Base-by-base conservation (phyloP, 1,140 invertebrate species). In the Pygmarrhopalites habei region DNA sequence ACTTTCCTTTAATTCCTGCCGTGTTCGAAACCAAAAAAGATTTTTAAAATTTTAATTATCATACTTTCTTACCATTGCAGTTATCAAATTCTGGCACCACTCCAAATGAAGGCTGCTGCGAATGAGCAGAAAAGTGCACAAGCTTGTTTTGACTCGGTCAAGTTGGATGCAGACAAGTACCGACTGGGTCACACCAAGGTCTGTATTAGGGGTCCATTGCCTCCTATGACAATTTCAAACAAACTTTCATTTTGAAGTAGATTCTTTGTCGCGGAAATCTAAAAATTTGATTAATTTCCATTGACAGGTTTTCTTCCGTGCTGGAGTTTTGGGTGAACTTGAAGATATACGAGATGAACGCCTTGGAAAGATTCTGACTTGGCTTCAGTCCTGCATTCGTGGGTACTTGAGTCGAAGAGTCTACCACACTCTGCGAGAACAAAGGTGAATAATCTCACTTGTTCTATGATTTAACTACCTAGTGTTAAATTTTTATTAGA, bases 271-370 rank as follows among this genome's bases (percentile, higher is more conserved):
- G n/a, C n/a, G n/a, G n/a, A n/a, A n/a, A n/a, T 5, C 19, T n/a
- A 21, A 41, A 14, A 10, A n/a, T 7, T 15, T 95, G n/a, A n/a
- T n/a, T n/a, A n/a, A 91, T n/a, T n/a, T n/a, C n/a, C n/a, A n/a
- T n/a, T n/a, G n/a, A n/a, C n/a, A n/a, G n/a, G 92, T 90, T 88
- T 83, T 87, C 86, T 99, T 99, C 92, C 90, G 95, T 75, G 96
- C 97, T 75, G 97, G 97, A 86, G 92, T 98, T 75, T 81, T 99
- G 82, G 97, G 97, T 93, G 92, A 94, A 80, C 92, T 99, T 86
- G 97, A 99, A 82, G 97, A 99, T 81, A 84, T 99, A 79, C 92
- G 97, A 86, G 97, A 99, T 80, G 95, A 98, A 76, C 92, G 94
- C 81, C 82, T 99, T 58, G 84, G 89, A 78, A 96, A 95, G 80